Evolutionary conservation across 2,113 vertebrate species (phyloP), one percentile per base, ranked within the genome.

Genomic region (Anas platyrhynchos): DNA sequence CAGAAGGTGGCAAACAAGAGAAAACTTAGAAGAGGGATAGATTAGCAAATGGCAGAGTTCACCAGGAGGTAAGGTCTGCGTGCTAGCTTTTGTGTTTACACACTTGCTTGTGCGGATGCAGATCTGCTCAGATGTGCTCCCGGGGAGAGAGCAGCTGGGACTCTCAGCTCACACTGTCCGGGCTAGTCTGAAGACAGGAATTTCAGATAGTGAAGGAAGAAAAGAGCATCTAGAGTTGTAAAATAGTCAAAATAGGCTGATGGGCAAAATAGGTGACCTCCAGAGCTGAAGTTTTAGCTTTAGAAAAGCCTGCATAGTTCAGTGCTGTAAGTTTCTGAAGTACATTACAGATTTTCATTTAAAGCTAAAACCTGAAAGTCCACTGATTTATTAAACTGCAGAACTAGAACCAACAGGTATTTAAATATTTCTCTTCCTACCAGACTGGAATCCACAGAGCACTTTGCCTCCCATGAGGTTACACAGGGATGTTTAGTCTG

Each of bases 1-100:
- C 0, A 86, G 83, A 75, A 90, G 79, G 75, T 68, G 73, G 56
- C 80, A 90, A 88, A 90, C 36, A 22, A 36, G 55, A 91, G 83
- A 72, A 88, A 90, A 83, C 17, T n/a, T 63, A 46, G 85, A 80
- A 68, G 66, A 62, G 61, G 82, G 56, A 61, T 81, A 50, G 90
- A 88, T 83, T 22, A 83, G 61, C 82, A 75, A 93, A 93, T 14
- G 65, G 61, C 88, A 78, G 83, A 95, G 89, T 88, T 96, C 85
- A 83, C 6, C 0, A 0, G 52, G 88, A 89, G 85, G 89, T 38
- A 68, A 93, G 79, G 59, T 54, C 80, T 67, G 82, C 11, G 4
- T 67, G 91, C 63, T 86, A 36, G 65, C 21, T 56, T 62, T n/a
- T 27, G 80, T 86, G 83, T 92, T 93, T 78, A 66, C 69, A 27